Percentiles rank a stretch among this genome's conserved stretches.
Evolutionary conservation across 2,113 vertebrate species (phyloP).

Genomic region (Pomatostomus ruficeps): DNA sequence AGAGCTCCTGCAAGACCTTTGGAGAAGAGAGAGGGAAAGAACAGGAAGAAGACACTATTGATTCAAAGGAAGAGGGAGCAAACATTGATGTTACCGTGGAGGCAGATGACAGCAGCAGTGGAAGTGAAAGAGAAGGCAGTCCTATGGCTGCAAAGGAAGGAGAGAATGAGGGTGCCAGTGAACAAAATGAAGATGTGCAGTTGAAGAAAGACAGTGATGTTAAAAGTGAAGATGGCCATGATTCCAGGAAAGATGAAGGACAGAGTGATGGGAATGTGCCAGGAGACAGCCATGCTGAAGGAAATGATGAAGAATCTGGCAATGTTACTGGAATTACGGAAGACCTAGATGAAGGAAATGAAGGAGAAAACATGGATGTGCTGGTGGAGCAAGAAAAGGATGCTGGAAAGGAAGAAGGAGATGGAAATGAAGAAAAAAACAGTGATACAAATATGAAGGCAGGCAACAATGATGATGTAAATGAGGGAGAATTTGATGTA

Average conservation of each 20-base stretch:
- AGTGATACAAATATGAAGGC: not conserved
- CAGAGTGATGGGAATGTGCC: not conserved
- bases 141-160: too few species aligned
- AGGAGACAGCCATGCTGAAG: too few species aligned
- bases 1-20: not conserved
- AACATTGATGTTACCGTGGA: accelerated
- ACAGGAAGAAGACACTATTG: accelerated
- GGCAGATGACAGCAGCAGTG: accelerated
- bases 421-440: not conserved
- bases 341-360: accelerated
- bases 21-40: accelerated
- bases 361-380: not conserved
- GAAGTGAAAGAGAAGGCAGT: not conserved
- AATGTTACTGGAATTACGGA: not conserved
- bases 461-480: not conserved
- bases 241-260: not conserved
- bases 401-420: too few species aligned
- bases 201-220: not conserved
- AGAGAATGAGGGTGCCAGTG: accelerated
- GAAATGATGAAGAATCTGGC: not conserved
- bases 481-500: not conserved
- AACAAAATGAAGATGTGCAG: too few species aligned
- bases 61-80: accelerated
- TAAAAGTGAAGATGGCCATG: accelerated
- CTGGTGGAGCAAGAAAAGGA: not conserved